Base-by-base conservation (phyloP, 2,888 invertebrate species). In the Lithophane semibrunnea region DNA sequence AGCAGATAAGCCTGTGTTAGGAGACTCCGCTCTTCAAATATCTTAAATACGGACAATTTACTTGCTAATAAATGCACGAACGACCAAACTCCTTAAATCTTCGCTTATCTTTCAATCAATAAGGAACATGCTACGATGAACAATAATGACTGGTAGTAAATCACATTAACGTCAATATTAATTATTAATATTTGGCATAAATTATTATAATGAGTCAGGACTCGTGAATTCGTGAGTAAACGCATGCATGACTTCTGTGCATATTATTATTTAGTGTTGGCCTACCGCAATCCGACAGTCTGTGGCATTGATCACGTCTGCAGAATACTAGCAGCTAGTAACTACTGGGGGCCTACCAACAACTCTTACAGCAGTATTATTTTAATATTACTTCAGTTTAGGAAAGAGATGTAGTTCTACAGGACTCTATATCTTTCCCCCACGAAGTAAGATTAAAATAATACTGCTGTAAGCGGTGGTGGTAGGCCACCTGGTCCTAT, bases 91-190 rank as follows among this genome's bases (percentile, higher is more conserved):
- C 56, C 16, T 68, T 12, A 75, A 63, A 52, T 66, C 65, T 21
- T 56, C n/a, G 2, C 1, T 58, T 74, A 80, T 16, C 12, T 16
- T 3, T 21, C 42, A 24, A 75, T 82, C 42, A 75, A 56, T 37
- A 44, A 75, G 24, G 21, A 58, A 52, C 52, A 79, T 47, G 2
- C 52, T 7, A 24, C 37, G 3, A 61, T 54, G 4, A 37, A 29
- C 10, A 72, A 56, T 75, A 24, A 49, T 49, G 2, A 65, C 9
- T 24, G 37, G n/a, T 52, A 75, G 56, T 82, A 64, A 82, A 76
- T 68, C 52, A 68, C 8, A 60, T 68, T 56, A 49, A 61, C 29
- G 58, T 75, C 37, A 76, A 77, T 82, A 66, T 76, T 79, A 56
- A 76, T 64, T 18, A 76, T 79, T 76, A 37, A 77, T 64, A 54